Conservation (phyloP, 2,113 vertebrate genomes). For the Seriola quinqueradiata region DNA sequence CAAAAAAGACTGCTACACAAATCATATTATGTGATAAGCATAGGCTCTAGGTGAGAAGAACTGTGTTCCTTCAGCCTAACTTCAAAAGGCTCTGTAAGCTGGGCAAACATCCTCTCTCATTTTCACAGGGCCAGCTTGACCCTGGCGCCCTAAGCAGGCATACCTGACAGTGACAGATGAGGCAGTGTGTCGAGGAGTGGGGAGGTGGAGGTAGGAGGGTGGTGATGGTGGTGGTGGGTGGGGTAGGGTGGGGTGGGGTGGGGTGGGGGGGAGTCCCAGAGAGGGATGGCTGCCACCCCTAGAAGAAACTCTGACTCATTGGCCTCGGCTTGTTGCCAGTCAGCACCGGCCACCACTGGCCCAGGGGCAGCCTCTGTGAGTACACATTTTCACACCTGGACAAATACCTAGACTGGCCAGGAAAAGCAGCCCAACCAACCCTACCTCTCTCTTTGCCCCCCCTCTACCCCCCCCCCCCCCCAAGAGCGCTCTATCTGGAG, state of each 20-base stretch:
- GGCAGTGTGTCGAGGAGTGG: constrained; percentile 73
- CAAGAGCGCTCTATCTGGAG: constrained; percentile 60
- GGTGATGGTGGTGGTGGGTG: neutral
- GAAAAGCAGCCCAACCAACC: constrained; percentile 76
- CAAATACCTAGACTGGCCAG: constrained; percentile 79
- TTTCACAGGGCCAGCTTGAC: constrained; percentile 72
- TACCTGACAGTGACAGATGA: constrained; percentile 83
- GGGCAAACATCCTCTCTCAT: constrained; percentile 75
- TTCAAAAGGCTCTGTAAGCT: constrained; percentile 73
- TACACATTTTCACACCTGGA: constrained; percentile 84
- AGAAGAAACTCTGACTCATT: constrained; percentile 82
- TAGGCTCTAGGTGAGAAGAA: constrained; percentile 54
- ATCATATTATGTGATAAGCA: constrained; percentile 66
- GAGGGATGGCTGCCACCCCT: constrained; percentile 70
- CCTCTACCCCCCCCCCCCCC: constrained; percentile 48
- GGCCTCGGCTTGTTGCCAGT: constrained; percentile 71
- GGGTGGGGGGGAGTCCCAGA: constrained; percentile 59
- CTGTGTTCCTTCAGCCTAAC: constrained; percentile 70
- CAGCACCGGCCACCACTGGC: constrained; percentile 61
- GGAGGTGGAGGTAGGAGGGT: constrained; percentile 44
- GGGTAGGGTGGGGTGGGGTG: neutral
- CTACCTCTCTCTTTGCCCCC: constrained; percentile 52
- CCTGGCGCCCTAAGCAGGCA: constrained; percentile 63
- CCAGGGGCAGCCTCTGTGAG: constrained; percentile 72
- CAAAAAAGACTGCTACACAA: constrained; percentile 37